Percentiles rank a stretch among this genome's conserved stretches.
phyloP scores from a whole-genome alignment of 2,113 vertebrate genomes.

The Ovibos moschatus region DNA sequence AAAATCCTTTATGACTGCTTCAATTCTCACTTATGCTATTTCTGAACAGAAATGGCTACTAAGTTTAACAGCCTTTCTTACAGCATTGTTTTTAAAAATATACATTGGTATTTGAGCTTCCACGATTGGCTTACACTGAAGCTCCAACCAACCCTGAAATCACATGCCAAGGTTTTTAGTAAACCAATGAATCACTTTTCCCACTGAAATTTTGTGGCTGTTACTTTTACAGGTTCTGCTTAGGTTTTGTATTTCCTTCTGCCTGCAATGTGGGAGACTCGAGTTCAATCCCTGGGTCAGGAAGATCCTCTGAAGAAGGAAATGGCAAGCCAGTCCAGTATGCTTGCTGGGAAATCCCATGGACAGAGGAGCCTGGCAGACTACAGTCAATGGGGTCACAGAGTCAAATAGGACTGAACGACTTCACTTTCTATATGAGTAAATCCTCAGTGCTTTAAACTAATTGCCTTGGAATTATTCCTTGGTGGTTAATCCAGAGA shows the following conservation, averaged over 20 bases:
- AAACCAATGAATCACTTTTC: neutral
- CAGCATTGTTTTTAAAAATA: neutral
- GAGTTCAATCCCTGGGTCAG: neutral
- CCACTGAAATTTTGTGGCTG: neutral
- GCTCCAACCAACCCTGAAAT: neutral
- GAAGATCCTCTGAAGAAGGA: neutral
- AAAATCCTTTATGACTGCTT: neutral
- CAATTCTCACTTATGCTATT: neutral
- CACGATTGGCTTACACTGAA: neutral
- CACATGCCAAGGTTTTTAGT: neutral
- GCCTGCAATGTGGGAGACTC: neutral
- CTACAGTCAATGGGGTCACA: neutral
- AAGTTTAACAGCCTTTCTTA: neutral
- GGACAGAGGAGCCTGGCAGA: neutral
- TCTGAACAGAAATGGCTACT: neutral
- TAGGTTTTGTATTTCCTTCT: neutral
- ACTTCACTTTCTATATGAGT: neutral
- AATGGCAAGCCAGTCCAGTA: neutral
- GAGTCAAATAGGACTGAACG: neutral
- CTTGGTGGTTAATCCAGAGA: neutral
- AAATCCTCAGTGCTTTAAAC: neutral
- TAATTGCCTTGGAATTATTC: neutral
- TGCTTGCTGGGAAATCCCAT: neutral
- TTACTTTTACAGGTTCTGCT: neutral
- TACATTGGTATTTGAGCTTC: neutral